phyloP scores from a whole-genome alignment of 2,888 invertebrate species.

The Leptopilina drosophilae region DNA sequence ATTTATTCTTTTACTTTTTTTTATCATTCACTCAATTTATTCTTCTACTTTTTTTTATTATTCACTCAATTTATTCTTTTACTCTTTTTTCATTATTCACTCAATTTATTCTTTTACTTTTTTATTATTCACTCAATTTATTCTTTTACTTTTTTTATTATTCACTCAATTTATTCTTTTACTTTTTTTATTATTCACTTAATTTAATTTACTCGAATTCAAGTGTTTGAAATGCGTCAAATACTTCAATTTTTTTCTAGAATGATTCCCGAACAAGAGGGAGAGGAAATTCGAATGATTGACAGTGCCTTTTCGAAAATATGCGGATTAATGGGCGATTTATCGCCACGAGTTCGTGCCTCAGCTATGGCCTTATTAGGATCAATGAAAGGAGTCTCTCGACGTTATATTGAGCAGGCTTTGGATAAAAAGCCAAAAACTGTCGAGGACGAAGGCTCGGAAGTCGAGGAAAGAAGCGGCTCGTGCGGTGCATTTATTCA shows the following conservation, averaged over 20 bases:
- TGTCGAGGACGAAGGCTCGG: constrained; percentile 72
- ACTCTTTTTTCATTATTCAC: too few species aligned
- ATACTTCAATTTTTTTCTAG: constrained; percentile 77
- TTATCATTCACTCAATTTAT: too few species aligned
- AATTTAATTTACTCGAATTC: background rate
- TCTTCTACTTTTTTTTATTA: too few species aligned
- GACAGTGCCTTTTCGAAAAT: constrained; percentile 98
- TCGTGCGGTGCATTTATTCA: constrained; percentile 99
- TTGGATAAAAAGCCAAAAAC: constrained; percentile 91
- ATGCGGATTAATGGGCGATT: constrained; percentile 94
- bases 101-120: too few species aligned
- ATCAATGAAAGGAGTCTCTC: constrained; percentile 90
- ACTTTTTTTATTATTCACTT: too few species aligned
- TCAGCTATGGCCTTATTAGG: constrained; percentile 92
- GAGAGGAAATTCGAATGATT: constrained; percentile 91
- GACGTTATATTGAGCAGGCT: constrained; percentile 95
- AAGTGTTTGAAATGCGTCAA: constrained; percentile 2
- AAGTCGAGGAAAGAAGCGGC: constrained; percentile 82
- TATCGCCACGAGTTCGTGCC: constrained; percentile 91
- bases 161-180: too few species aligned
- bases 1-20: too few species aligned
- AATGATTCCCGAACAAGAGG: constrained; percentile 84
- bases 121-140: too few species aligned
- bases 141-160: too few species aligned
- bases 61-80: too few species aligned